These are phyloP conservation scores for Cheumatopsyche charites DNA, from an alignment of 1,140 invertebrate species.

Conservation along the genomic window DNA sequence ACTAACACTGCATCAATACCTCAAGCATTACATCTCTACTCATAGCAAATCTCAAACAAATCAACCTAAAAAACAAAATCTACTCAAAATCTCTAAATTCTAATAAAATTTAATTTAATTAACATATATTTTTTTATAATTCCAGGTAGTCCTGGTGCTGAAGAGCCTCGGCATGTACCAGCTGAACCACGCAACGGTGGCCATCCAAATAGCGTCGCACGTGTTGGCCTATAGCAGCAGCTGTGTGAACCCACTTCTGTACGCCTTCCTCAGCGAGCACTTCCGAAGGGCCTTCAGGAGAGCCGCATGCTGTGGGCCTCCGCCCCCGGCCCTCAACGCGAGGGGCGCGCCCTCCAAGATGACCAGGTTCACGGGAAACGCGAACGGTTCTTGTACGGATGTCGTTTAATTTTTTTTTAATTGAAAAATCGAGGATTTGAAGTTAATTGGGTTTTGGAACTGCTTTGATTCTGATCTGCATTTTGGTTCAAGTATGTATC, in stretches of 20 bases:
- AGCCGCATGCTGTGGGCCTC: constrained; percentile 49
- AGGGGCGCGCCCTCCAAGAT: constrained; percentile 24
- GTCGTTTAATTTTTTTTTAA: constrained; percentile 35
- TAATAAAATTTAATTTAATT: constrained; percentile 1
- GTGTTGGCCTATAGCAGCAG: constrained; percentile 95
- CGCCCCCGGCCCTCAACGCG: not conserved
- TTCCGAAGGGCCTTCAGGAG: constrained; percentile 84
- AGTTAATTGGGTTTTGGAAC: too few species aligned
- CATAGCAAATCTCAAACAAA: too few species aligned
- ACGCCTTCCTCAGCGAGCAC: constrained; percentile 88
- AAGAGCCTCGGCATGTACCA: constrained; percentile 77
- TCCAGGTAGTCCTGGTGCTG: constrained; percentile 77
- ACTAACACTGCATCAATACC: too few species aligned
- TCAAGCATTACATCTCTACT: too few species aligned
- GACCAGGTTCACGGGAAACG: constrained; percentile 21
- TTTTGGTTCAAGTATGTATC: too few species aligned
- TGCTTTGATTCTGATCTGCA: too few species aligned
- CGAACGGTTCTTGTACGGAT: constrained; percentile 28
- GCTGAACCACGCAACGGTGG: constrained; percentile 68
- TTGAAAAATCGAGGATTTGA: too few species aligned
- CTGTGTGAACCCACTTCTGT: constrained; percentile 94
- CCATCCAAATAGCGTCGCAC: constrained; percentile 83
- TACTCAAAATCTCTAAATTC: too few species aligned
- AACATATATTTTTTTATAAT: constrained; percentile 49
- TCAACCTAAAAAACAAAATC: too few species aligned